Percentiles rank a stretch among this genome's conserved stretches.
Conservation (phyloP, 2,797 vertebrate species). For the Sebastes ruberrimus region DNA sequence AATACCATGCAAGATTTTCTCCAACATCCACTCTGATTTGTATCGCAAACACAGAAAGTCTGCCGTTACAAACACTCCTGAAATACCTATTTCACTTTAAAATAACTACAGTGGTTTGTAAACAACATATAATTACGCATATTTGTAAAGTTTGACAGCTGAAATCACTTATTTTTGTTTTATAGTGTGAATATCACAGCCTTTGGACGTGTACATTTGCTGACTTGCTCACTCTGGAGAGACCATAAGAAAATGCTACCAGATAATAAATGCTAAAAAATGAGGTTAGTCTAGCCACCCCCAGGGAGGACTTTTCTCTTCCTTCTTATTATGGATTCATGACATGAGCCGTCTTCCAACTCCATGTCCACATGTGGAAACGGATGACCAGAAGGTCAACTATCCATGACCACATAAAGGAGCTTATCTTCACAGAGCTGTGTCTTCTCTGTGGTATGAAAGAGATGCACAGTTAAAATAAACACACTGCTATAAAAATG, state of each 20-base stretch:
- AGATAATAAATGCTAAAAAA: not conserved
- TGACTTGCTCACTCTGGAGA: not conserved
- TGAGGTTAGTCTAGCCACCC: not conserved
- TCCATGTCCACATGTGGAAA: conserved; percentile 29
- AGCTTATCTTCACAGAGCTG: conserved; percentile 15
- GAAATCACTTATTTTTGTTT: not conserved
- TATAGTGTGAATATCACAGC: not conserved
- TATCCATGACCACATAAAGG: conserved; percentile 18
- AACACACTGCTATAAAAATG: not conserved
- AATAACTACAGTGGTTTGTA: not conserved
- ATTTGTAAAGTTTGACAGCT: not conserved
- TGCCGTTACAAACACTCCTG: not conserved
- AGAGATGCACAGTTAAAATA: not conserved
- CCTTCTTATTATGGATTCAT: conserved; percentile 2
- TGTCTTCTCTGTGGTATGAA: not conserved
- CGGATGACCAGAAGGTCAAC: conserved; percentile 29
- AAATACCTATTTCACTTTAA: not conserved
- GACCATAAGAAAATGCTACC: not conserved
- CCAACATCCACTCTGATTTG: not conserved
- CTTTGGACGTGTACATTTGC: not conserved
- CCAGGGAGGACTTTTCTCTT: not conserved
- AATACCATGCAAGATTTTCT: not conserved
- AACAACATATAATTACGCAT: not conserved
- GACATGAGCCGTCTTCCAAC: conserved; percentile 11
- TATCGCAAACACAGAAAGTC: not conserved